Conservation (phyloP, 1,140 invertebrate genomes). For the Drosophila paulistorum region DNA sequence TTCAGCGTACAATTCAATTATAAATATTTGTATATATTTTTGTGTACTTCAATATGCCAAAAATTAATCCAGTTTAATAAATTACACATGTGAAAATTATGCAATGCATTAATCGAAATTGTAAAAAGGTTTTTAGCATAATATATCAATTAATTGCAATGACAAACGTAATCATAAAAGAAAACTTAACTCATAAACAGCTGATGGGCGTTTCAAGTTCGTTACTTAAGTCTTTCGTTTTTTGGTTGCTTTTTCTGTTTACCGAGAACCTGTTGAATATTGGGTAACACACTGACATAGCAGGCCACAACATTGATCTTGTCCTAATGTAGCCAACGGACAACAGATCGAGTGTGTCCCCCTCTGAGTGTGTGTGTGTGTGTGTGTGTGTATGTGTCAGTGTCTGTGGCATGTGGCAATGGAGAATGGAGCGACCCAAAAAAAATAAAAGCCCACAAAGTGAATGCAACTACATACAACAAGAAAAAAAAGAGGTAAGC, state of each 20-base stretch:
- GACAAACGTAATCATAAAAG: constrained; percentile 27
- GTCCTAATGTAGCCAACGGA: constrained; percentile 55
- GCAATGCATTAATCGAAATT: constrained; percentile 39
- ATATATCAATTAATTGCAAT: constrained; percentile 58
- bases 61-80: constrained; percentile 11
- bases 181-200: constrained; percentile 25
- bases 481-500: constrained; percentile 31
- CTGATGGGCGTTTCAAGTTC: constrained; percentile 64
- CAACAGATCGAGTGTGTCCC: constrained; percentile 7
- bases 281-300: constrained; percentile 43
- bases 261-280: constrained; percentile 64
- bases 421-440: constrained; percentile 75
- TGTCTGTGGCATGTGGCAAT: constrained; percentile 43
- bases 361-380: constrained; percentile 11
- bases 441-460: constrained; percentile 44
- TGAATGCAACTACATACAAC: constrained; percentile 65
- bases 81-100: constrained; percentile 35
- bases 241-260: constrained; percentile 21
- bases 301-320: constrained; percentile 71
- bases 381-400: no score
- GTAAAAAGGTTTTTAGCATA: constrained; percentile 21
- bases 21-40: neutral
- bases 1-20: neutral
- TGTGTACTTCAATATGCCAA: neutral
- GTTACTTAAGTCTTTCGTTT: constrained; percentile 73